Percentiles rank a stretch among this genome's conserved stretches.
phyloP scores from a whole-genome alignment of 2,797 vertebrate species.

The Coregonus suidteri region DNA sequence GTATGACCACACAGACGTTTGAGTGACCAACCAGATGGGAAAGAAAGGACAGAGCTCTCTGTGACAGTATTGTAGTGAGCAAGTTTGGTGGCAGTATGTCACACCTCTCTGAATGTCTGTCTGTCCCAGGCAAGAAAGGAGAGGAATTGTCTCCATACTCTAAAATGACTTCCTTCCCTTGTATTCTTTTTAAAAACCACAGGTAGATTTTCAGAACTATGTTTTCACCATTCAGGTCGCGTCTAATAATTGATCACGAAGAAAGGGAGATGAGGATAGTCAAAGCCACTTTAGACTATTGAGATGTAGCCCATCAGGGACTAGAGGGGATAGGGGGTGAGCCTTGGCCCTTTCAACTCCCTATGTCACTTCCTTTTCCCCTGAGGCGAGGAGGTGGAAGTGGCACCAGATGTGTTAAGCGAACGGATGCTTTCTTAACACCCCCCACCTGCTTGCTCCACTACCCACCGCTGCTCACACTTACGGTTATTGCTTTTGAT shows the following conservation, averaged over 20 bases:
- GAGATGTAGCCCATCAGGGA: not conserved
- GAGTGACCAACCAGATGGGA: not conserved
- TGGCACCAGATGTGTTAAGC: constrained; percentile 68
- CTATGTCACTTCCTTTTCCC: constrained; percentile 66
- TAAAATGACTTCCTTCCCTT: not conserved
- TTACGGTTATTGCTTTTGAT: constrained; percentile 55
- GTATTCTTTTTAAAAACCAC: not conserved
- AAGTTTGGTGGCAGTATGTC: not conserved
- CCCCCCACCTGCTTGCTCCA: constrained; percentile 52
- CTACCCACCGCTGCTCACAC: constrained; percentile 34
- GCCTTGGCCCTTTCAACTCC: constrained; percentile 62
- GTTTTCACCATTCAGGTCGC: not conserved
- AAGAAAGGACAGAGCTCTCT: not conserved
- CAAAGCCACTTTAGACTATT: not conserved
- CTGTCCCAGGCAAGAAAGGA: not conserved
- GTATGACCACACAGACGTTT: not conserved
- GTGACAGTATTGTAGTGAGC: not conserved
- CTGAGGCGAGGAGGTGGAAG: constrained; percentile 56
- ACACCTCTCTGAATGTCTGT: not conserved
- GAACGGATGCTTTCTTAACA: constrained; percentile 64
- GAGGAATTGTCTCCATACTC: not conserved
- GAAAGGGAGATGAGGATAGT: not conserved
- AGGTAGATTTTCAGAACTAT: not conserved
- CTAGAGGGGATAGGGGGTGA: not conserved
- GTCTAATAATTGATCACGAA: not conserved